Conservation (phyloP, 2,888 invertebrate genomes). For the Caenorhabditis plicata region DNA sequence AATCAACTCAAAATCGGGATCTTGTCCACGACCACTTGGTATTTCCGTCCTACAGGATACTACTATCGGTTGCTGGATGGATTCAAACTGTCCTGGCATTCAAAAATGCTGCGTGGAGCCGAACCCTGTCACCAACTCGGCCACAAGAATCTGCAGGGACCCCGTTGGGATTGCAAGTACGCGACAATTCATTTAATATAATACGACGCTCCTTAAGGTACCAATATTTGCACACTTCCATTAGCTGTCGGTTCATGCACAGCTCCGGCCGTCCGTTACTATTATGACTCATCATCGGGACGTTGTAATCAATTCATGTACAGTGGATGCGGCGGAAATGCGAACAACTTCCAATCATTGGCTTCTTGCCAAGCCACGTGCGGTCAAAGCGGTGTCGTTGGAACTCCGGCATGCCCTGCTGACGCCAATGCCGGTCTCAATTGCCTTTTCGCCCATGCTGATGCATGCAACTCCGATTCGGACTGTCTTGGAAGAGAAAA, state of each 20-base stretch:
- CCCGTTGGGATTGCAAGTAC: slow-evolving; percentile 59
- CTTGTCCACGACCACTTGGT: slow-evolving; percentile 61
- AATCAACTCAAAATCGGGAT: slow-evolving; percentile 62
- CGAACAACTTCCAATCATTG: slow-evolving; percentile 63
- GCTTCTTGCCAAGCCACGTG: slow-evolving; percentile 61
- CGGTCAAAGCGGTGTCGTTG: slow-evolving; percentile 52
- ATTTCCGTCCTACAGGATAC: slow-evolving; percentile 57
- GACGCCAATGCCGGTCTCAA: slow-evolving; percentile 61
- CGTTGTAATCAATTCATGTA: slow-evolving; percentile 52
- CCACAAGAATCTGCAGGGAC: slow-evolving; percentile 61
- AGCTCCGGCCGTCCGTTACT: slow-evolving; percentile 52
- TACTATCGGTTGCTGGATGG: slow-evolving; percentile 63
- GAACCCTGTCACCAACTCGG: slow-evolving; percentile 59
- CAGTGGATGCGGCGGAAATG: slow-evolving; percentile 58
- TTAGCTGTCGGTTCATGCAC: slow-evolving; percentile 57
- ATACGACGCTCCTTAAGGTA: slow-evolving; percentile 24
- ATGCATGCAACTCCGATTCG: slow-evolving; percentile 58
- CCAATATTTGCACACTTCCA: slow-evolving; percentile 59
- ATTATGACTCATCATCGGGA: slow-evolving; percentile 59
- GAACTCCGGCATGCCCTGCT: slow-evolving; percentile 59
- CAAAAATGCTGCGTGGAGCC: slow-evolving; percentile 65
- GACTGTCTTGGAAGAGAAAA: slow-evolving; percentile 56
- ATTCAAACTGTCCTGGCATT: slow-evolving; percentile 62
- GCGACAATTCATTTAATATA: slow-evolving; percentile 7
- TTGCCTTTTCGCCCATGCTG: slow-evolving; percentile 60